phyloP scores from a whole-genome alignment of 2,797 vertebrate genomes.

The Aeoliscus strigatus region DNA sequence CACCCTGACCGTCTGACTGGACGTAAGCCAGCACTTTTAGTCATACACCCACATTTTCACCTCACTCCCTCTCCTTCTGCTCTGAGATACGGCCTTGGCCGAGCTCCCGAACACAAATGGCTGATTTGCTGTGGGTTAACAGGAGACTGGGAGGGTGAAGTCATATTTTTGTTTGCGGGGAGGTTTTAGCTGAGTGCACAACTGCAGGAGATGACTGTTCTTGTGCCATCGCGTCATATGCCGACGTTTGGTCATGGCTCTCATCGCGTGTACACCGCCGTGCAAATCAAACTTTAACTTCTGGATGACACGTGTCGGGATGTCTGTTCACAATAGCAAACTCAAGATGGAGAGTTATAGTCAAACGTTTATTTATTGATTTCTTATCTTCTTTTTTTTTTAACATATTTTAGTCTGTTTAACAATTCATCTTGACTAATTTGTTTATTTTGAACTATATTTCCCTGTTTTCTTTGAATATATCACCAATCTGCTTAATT shows the following conservation, averaged over 20 bases:
- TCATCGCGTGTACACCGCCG: no score
- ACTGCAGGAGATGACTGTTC: conserved; percentile 57
- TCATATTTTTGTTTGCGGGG: conserved; percentile 51
- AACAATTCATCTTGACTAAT: no score
- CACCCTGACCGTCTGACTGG: conserved; percentile 48
- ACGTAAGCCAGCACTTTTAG: conserved; percentile 54
- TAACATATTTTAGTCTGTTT: no score
- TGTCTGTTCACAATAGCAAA: no score
- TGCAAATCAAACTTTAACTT: no score
- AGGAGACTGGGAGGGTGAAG: conserved; percentile 50
- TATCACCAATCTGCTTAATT: no score
- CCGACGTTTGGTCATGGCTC: conserved; percentile 17
- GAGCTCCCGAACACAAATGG: conserved; percentile 56
- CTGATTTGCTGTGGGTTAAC: conserved; percentile 62
- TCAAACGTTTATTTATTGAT: no score
- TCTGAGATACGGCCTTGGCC: conserved; percentile 62
- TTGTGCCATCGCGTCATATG: conserved; percentile 28
- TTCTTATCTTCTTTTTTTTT: no score
- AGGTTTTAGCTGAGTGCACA: conserved; percentile 44
- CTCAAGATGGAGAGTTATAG: no score
- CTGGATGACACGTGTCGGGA: no score
- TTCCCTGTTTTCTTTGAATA: no score
- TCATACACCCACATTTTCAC: conserved; percentile 61
- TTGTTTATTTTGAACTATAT: no score
- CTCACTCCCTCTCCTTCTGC: conserved; percentile 40